phyloP scores from a whole-genome alignment of 2,888 invertebrate species.

The Synergus japonicus region DNA sequence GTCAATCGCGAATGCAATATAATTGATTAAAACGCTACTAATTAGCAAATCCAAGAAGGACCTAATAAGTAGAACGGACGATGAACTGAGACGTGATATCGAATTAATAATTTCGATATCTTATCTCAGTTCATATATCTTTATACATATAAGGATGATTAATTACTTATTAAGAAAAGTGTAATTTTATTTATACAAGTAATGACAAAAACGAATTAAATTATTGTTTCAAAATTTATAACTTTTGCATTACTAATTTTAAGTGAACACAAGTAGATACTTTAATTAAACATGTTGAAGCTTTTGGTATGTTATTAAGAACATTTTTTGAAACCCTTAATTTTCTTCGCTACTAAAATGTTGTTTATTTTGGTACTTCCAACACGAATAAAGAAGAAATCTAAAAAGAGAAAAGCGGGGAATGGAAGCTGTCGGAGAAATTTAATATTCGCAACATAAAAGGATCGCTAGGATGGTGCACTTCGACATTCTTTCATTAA shows the following conservation, averaged over 20 bases:
- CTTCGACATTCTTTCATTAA: slow-evolving; percentile 59
- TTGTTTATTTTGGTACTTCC: slow-evolving; percentile 25
- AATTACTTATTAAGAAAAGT: background rate
- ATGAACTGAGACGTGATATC: background rate
- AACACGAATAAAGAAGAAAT: slow-evolving; percentile 35
- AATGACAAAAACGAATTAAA: no score
- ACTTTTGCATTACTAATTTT: no score
- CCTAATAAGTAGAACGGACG: background rate
- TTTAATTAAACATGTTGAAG: background rate
- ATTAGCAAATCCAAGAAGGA: background rate
- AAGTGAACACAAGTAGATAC: no score
- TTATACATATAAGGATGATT: background rate
- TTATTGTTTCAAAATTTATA: no score
- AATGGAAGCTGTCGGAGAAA: slow-evolving; percentile 58
- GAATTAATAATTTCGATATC: background rate
- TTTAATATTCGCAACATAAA: slow-evolving; percentile 64
- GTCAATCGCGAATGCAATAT: background rate
- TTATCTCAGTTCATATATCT: no score
- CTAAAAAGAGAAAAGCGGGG: slow-evolving; percentile 28
- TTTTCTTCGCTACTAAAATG: slow-evolving; percentile 1
- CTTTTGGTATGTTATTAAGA: background rate
- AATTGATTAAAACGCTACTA: background rate
- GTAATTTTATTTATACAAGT: no score
- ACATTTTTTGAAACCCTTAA: background rate
- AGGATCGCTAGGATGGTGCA: slow-evolving; percentile 47